phyloP scores from a whole-genome alignment of 1,140 invertebrate genomes.

The Orius laevigatus region DNA sequence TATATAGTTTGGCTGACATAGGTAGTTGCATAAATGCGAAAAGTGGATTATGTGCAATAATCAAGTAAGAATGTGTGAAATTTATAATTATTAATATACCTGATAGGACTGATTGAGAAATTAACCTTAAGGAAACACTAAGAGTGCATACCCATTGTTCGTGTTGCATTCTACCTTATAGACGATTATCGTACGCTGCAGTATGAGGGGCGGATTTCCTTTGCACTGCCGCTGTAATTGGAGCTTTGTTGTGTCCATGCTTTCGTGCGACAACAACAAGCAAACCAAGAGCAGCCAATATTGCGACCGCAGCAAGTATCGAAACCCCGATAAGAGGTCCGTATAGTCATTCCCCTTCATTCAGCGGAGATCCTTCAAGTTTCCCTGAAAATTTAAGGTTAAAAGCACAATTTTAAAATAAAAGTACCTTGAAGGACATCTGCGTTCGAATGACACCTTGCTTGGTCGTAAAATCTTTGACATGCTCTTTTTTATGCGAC shows the following conservation, averaged over 20 bases:
- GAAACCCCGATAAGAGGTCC: conserved; percentile 71
- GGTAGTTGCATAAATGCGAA: no score
- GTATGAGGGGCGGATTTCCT: conserved; percentile 31
- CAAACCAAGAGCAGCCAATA: conserved; percentile 59
- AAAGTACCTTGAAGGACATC: conserved; percentile 33
- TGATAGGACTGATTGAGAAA: no score
- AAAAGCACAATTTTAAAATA: conserved; percentile 18
- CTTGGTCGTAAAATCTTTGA: conserved; percentile 72
- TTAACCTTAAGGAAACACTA: no score
- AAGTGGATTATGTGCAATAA: no score
- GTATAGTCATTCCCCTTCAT: conserved; percentile 53
- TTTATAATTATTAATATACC: no score
- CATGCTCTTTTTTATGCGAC: conserved; percentile 72
- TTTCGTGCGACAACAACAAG: conserved; percentile 61
- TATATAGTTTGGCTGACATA: no score
- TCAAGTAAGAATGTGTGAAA: no score
- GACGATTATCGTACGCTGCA: conserved; percentile 81
- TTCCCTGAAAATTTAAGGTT: conserved; percentile 14
- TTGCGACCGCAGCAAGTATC: conserved; percentile 66
- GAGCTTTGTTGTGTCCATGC: conserved; percentile 42
- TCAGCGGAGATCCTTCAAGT: conserved; percentile 10
- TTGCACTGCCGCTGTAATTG: conserved; percentile 38
- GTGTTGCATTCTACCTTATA: conserved; percentile 86
- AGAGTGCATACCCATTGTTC: conserved; percentile 59
- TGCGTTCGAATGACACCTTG: conserved; percentile 41